Conservation (phyloP, 2,888 invertebrate genomes). For the Belgica antarctica region DNA sequence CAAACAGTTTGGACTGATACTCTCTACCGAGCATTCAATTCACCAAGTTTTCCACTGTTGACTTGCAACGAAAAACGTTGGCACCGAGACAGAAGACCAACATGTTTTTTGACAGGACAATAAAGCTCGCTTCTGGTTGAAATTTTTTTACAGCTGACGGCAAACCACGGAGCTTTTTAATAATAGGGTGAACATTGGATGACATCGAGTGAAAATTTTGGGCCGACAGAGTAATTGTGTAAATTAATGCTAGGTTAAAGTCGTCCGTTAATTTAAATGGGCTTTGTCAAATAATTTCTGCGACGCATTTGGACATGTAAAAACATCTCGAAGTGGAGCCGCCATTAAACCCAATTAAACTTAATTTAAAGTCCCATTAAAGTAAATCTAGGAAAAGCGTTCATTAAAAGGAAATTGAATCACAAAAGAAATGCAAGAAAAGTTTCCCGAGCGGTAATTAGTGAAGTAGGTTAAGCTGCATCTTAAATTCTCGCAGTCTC, state of each 20-base stretch:
- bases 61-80: too few species aligned
- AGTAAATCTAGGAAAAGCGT: not conserved
- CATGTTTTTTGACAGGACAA: conserved; percentile 2
- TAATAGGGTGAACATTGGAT: not conserved
- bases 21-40: not conserved
- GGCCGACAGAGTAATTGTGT: not conserved
- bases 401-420: conserved; percentile 1
- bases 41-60: not conserved
- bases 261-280: not conserved
- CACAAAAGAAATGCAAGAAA: not conserved
- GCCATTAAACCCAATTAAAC: conserved; percentile 3
- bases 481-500: not conserved
- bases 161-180: conserved; percentile 34
- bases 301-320: too few species aligned
- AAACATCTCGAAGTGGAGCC: not conserved
- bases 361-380: not conserved
- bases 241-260: too few species aligned
- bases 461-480: conserved; percentile 1
- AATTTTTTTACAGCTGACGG: conserved; percentile 34
- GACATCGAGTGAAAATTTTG: not conserved
- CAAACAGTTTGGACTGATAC: conserved; percentile 36
- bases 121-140: not conserved
- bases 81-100: not conserved
- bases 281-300: not conserved
- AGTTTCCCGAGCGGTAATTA: not conserved